These are phyloP conservation scores for Mormyrus hasselquistii DNA, from an alignment of 2,797 vertebrate species.

Conservation along the genomic window DNA sequence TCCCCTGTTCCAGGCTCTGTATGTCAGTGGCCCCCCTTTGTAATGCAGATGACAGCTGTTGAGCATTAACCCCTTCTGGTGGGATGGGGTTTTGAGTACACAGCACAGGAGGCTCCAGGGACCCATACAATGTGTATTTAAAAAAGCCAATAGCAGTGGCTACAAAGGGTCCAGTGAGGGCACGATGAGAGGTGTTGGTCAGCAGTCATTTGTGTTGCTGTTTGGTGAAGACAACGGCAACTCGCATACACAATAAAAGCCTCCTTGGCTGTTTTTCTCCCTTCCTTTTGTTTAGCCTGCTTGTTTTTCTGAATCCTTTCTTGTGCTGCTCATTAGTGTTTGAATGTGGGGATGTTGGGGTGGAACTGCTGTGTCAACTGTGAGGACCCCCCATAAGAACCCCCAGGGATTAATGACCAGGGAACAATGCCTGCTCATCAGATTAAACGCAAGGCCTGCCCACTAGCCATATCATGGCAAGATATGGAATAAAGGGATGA, in stretches of 20 bases:
- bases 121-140: constrained; percentile 27
- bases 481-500: constrained; percentile 53
- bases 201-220: constrained; percentile 44
- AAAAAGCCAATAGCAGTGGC: constrained; percentile 46
- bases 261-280: constrained; percentile 59
- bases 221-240: constrained; percentile 47
- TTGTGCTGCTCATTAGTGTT: constrained; percentile 47
- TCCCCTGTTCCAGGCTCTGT: neutral
- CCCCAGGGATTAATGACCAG: constrained; percentile 69
- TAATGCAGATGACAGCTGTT: constrained; percentile 65
- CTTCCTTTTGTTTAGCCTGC: constrained; percentile 54
- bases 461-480: constrained; percentile 45
- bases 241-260: constrained; percentile 56
- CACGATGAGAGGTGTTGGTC: constrained; percentile 26
- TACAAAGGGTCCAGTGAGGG: constrained; percentile 52
- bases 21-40: constrained; percentile 36
- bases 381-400: constrained; percentile 50
- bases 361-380: constrained; percentile 62
- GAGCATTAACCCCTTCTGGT: constrained; percentile 42
- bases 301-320: constrained; percentile 62
- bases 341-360: constrained; percentile 41
- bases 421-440: constrained; percentile 74
- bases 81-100: constrained; percentile 27
- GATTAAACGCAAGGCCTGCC: constrained; percentile 60
- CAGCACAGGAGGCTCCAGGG: constrained; percentile 22